A percentile compares a stretch with the other conserved stretches of the same genome.
Conservation (phyloP, 2,113 vertebrate genomes). For the Nanorana parkeri region DNA sequence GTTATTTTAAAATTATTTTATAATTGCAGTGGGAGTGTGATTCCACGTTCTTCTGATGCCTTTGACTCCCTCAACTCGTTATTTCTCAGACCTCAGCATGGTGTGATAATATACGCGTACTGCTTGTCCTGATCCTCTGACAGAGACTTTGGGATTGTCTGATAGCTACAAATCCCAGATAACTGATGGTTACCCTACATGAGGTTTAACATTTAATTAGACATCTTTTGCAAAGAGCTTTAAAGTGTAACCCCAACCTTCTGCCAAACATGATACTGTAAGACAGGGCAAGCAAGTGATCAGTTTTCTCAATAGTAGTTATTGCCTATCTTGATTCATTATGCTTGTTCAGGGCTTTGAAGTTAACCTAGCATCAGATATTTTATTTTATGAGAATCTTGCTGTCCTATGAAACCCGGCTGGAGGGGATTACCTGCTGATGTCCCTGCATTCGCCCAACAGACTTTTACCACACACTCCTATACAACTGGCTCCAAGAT, state of each 20-base stretch:
- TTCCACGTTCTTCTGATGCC: constrained; percentile 44
- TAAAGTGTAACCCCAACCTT: neutral
- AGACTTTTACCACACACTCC: too few relatives aligned
- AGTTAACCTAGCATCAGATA: too few relatives aligned
- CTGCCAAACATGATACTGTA: too few relatives aligned
- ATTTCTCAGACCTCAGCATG: constrained; percentile 35
- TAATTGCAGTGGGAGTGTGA: constrained; percentile 54
- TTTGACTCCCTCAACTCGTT: constrained; percentile 14
- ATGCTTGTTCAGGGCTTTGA: too few relatives aligned
- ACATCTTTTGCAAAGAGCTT: neutral
- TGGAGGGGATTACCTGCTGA: too few relatives aligned
- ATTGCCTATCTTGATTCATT: too few relatives aligned
- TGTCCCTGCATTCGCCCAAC: too few relatives aligned
- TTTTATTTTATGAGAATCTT: too few relatives aligned
- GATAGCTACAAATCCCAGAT: constrained; percentile 11
- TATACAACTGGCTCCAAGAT: too few relatives aligned
- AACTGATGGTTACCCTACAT: neutral
- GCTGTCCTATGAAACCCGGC: too few relatives aligned
- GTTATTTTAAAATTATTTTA: constrained; percentile 55
- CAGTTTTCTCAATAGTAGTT: too few relatives aligned
- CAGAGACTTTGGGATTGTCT: constrained; percentile 23
- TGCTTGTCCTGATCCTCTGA: neutral
- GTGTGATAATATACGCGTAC: constrained; percentile 48
- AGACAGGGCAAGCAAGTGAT: too few relatives aligned
- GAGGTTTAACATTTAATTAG: neutral